Evolutionary conservation across 2,888 invertebrate species (phyloP).

Genomic region (Drymonia ruficornis): DNA sequence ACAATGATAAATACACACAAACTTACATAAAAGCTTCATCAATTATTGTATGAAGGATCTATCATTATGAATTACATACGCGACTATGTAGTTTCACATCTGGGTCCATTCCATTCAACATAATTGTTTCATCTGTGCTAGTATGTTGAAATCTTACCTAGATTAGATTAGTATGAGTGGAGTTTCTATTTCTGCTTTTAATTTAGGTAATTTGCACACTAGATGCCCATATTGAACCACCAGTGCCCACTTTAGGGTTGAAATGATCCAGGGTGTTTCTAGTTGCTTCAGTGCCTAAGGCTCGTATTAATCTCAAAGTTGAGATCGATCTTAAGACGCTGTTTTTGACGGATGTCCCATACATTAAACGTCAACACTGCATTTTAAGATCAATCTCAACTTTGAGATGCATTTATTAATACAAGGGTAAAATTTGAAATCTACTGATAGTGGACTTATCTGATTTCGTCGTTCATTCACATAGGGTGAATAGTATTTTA

Average conservation of each 20-base stretch:
- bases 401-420: too few relatives aligned
- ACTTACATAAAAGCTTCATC: conserved; percentile 54
- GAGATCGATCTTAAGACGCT: too few relatives aligned
- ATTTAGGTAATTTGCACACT: background rate
- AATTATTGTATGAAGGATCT: conserved; percentile 43
- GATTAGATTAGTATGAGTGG: conserved; percentile 18
- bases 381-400: too few relatives aligned
- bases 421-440: background rate
- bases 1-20: conserved; percentile 50
- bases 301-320: too few relatives aligned
- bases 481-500: conserved; percentile 7
- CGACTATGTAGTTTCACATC: conserved; percentile 35
- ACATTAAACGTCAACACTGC: too few relatives aligned
- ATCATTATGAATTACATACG: conserved; percentile 40
- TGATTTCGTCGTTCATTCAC: conserved; percentile 19
- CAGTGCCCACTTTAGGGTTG: too few relatives aligned
- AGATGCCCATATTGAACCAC: background rate
- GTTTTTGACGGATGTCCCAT: too few relatives aligned
- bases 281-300: too few relatives aligned
- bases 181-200: conserved; percentile 14
- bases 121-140: conserved; percentile 30
- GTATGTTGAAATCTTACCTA: conserved; percentile 30
- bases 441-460: background rate
- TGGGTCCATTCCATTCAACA: conserved; percentile 38
- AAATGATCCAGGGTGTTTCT: too few relatives aligned